Conservation (phyloP, 2,888 invertebrate species). For the Sphinx pinastri region DNA sequence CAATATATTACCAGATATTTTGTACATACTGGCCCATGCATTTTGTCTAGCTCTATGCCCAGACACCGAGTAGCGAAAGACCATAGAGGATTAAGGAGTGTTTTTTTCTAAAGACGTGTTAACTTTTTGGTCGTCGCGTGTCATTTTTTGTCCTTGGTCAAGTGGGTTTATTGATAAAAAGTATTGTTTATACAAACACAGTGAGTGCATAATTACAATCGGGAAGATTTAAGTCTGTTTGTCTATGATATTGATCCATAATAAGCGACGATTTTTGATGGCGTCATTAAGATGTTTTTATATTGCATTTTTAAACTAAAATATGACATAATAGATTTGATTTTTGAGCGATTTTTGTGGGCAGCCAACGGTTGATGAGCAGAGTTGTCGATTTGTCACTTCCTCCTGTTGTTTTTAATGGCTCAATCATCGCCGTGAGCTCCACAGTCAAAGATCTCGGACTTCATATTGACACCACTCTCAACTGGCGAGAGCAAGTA, state of each 20-base stretch:
- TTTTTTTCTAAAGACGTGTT: constrained; percentile 36
- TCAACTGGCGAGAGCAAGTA: too few species aligned
- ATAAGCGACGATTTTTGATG: background rate
- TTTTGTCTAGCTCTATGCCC: constrained; percentile 37
- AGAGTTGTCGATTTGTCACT: too few species aligned
- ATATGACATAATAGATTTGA: too few species aligned
- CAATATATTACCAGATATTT: too few species aligned
- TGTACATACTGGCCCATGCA: background rate
- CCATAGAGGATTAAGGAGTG: constrained; percentile 57
- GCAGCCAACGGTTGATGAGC: too few species aligned
- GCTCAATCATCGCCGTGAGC: too few species aligned
- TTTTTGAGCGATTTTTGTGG: too few species aligned
- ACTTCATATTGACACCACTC: too few species aligned
- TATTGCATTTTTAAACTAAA: too few species aligned
- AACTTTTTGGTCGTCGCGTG: constrained; percentile 45
- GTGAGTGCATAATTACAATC: constrained; percentile 22
- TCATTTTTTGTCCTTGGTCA: constrained; percentile 51
- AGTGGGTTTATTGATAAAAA: constrained; percentile 58
- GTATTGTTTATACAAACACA: constrained; percentile 23
- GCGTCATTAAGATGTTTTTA: too few species aligned
- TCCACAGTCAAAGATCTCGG: too few species aligned
- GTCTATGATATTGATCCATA: background rate
- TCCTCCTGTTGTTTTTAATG: too few species aligned
- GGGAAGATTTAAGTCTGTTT: background rate
- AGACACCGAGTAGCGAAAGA: constrained; percentile 52